Conservation (phyloP, 2,888 invertebrate species). For the Mesorhabditis belari region DNA sequence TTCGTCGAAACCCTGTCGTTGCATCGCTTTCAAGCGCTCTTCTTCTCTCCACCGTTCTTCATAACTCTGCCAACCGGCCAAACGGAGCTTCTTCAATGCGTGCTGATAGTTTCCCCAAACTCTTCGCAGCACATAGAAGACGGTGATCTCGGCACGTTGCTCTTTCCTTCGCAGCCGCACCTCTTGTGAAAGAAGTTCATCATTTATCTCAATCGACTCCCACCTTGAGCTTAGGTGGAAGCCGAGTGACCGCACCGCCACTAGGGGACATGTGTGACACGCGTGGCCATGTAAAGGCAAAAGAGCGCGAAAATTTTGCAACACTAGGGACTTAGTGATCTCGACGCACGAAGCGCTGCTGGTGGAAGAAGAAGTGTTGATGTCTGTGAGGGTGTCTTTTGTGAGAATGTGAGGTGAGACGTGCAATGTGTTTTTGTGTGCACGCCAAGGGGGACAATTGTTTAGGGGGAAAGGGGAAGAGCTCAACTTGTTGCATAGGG, state of each 20-base stretch:
- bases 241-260: conserved; percentile 6
- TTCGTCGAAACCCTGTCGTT: neutral
- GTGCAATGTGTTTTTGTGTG: neutral
- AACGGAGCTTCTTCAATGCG: conserved; percentile 14
- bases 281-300: conserved; percentile 8
- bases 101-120: conserved; percentile 22
- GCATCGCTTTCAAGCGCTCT: neutral
- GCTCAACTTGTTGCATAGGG: too few relatives aligned
- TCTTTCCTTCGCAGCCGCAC: neutral
- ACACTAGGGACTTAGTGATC: neutral
- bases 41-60: too few relatives aligned
- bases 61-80: too few relatives aligned
- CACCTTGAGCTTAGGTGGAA: conserved; percentile 10
- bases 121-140: conserved; percentile 19
- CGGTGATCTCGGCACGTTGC: conserved; percentile 16
- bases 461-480: too few relatives aligned
- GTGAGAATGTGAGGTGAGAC: neutral
- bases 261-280: conserved; percentile 1
- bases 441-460: too few relatives aligned
- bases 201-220: neutral
- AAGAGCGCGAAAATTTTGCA: conserved; percentile 9
- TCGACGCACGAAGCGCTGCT: neutral
- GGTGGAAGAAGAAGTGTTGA: too few relatives aligned
- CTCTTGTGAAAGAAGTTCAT: neutral
- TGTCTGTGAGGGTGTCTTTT: neutral